A percentile compares a stretch with the other conserved stretches of the same genome.
phyloP scores from a whole-genome alignment of 2,797 vertebrate genomes.

The Glossophaga mutica region DNA sequence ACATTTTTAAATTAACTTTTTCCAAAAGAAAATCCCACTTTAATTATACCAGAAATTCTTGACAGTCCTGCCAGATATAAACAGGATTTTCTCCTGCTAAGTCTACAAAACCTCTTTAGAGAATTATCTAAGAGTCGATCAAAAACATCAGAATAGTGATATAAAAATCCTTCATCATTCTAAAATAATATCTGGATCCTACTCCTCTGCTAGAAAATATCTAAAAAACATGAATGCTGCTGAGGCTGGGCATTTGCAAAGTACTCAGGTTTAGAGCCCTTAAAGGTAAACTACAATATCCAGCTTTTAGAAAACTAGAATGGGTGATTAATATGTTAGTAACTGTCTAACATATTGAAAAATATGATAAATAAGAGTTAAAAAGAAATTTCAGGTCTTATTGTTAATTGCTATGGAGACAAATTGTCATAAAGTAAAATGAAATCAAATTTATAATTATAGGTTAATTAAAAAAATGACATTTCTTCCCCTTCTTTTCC shows the following conservation, averaged over 20 bases:
- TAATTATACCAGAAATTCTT: conserved; percentile 72
- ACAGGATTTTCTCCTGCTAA: conserved; percentile 67
- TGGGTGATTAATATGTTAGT: not conserved
- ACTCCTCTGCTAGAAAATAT: conserved; percentile 12
- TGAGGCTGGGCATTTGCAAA: not conserved
- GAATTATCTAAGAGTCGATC: conserved; percentile 55
- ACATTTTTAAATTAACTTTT: conserved; percentile 71
- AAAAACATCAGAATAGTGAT: conserved; percentile 54
- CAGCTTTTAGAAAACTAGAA: conserved; percentile 12
- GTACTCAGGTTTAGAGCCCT: not conserved
- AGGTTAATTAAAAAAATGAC: not conserved
- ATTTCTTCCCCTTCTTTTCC: too few species aligned
- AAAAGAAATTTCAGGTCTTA: not conserved
- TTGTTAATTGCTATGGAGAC: not conserved
- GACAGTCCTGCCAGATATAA: conserved; percentile 64
- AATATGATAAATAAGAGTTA: not conserved
- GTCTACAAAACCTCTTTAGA: conserved; percentile 62
- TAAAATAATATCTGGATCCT: conserved; percentile 46
- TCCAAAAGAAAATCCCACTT: conserved; percentile 67
- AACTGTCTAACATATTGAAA: not conserved
- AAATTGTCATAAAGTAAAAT: not conserved
- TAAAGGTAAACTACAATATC: not conserved
- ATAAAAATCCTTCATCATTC: conserved; percentile 51
- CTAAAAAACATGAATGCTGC: conserved; percentile 23
- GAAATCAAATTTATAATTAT: conserved; percentile 21